Evolutionary conservation across 2,888 invertebrate genomes (phyloP), one percentile per base, ranked within the genome.

Genomic region (Dusona sp.): DNA sequence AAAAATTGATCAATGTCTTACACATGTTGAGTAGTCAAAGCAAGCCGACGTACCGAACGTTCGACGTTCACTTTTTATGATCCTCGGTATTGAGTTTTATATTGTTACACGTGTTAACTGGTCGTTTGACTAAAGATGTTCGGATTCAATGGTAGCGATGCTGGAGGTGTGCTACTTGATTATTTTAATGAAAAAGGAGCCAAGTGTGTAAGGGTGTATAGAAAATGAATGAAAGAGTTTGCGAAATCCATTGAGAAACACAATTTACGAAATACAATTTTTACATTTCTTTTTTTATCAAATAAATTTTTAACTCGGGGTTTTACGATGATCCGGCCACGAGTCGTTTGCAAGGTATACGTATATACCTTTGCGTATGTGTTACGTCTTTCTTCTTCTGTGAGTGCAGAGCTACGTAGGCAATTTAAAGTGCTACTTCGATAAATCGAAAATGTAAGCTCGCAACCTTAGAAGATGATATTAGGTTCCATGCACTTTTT

Each of bases 11-110:
- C 77, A 57, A 72, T n/a, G 79, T 70, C 64, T 45, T 42, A 48
- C 64, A 79, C 25, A 65, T 45, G 78, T 68, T 25, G 73, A 16
- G 0, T 48, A 4, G 38, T 51, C 79, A 75, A 83, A 75, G 75
- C 65, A 25, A 74, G 45, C 78, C 85, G 82, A 74, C 67, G 61
- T 61, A 57, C 57, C 13, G 29, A 38, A 61, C n/a, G 19, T 29
- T 33, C 9, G 9, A 9, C 29, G n/a, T n/a, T n/a, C 22, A 33
- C 19, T 51, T 72, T 72, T 29, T 48, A 48, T 9, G 48, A 72
- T 51, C 25, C 33, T 51, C 33, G n/a, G 1, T 29, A 33, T 29
- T 73, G 6, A 48, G 11, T 11, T 54, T 54, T n/a, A 54, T 51
- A 9, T 54, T 54, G 72, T 36, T 73, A 73, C 51, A 73, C 22